Percentiles rank a stretch among this genome's conserved stretches.
Evolutionary conservation across 1,140 invertebrate genomes (phyloP).

Genomic region (Metaphire vulgaris): DNA sequence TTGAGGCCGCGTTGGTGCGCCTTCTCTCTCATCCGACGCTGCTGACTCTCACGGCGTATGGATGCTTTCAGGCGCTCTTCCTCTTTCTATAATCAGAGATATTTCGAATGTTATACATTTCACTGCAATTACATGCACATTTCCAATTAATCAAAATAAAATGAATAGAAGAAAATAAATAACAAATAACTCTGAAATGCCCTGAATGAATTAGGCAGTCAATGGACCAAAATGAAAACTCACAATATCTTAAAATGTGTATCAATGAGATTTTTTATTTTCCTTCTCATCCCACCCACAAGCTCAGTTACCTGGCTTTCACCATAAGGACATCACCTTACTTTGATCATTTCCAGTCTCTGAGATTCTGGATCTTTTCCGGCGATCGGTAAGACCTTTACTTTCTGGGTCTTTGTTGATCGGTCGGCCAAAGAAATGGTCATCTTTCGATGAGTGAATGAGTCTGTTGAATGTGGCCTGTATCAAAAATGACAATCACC

Average conservation of each 20-base stretch:
- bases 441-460: slow-evolving; percentile 97
- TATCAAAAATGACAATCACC: too few species aligned
- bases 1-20: slow-evolving; percentile 58
- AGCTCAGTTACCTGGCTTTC: too few species aligned
- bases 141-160: not conserved
- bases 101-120: not conserved
- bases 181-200: not conserved
- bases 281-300: too few species aligned
- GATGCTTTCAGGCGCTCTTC: slow-evolving; percentile 84
- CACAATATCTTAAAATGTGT: too few species aligned
- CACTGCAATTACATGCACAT: not conserved
- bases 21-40: slow-evolving; percentile 59
- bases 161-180: not conserved
- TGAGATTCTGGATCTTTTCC: slow-evolving; percentile 89
- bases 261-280: too few species aligned
- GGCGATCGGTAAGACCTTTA: slow-evolving; percentile 90
- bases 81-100: slow-evolving; percentile 66
- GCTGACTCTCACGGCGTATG: slow-evolving; percentile 65
- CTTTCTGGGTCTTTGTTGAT: slow-evolving; percentile 90
- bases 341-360: slow-evolving; percentile 80
- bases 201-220: slow-evolving; percentile 2
- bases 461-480: slow-evolving; percentile 89
- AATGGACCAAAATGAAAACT: too few species aligned
- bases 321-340: too few species aligned
- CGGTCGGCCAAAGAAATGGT: slow-evolving; percentile 93